Base-by-base conservation (phyloP, 1,140 invertebrate species). In the Drosophila pachea region DNA sequence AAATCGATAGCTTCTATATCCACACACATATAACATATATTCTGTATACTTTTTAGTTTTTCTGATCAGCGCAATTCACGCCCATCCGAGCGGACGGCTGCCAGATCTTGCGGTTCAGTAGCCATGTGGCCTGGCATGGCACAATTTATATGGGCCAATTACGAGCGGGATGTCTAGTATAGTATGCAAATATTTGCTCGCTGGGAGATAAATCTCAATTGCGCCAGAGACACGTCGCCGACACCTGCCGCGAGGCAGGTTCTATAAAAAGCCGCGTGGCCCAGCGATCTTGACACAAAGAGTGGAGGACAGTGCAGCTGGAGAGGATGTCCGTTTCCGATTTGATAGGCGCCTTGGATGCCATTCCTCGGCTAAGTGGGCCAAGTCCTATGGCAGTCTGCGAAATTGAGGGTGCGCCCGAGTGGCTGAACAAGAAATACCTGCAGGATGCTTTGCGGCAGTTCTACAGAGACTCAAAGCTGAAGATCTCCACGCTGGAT, bases 381-480 rank as follows among this genome's bases (percentile, higher is more conserved):
- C 11, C 29, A 4, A 7, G 31, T 4, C 6, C 60, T 5, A 9
- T 52, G 2, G 36, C 45, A 8, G 38, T 22, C 7, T 8, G 70
- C 0, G 50, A 32, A 11, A 74, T 74, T 29, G 7, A 54, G 2
- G 70, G 62, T 59, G 84, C 76, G 1, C 87, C 87, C 1, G 73
- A 63, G 5, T 89, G 88, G 88, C 52, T 89, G 2, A 82, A 76
- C 7, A 68, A 73, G 32, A 52, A 45, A 2, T 89, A 89, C 54
- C 1, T 89, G 4, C 54, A 78, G 59, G 42, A 76, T 49, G 70
- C 69, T 3, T 36, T 89, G 35, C 65, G 62, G 11, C 71, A 73
- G 2, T 79, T 76, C 52, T 77, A 86, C 9, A 58, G 60, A 0
- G 87, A 89, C 58, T 32, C 70, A 2, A 52, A 53, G 2, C 11